These are phyloP conservation scores for Cryptoprocta ferox DNA, from an alignment of 2,797 vertebrate species.

Conservation along the genomic window DNA sequence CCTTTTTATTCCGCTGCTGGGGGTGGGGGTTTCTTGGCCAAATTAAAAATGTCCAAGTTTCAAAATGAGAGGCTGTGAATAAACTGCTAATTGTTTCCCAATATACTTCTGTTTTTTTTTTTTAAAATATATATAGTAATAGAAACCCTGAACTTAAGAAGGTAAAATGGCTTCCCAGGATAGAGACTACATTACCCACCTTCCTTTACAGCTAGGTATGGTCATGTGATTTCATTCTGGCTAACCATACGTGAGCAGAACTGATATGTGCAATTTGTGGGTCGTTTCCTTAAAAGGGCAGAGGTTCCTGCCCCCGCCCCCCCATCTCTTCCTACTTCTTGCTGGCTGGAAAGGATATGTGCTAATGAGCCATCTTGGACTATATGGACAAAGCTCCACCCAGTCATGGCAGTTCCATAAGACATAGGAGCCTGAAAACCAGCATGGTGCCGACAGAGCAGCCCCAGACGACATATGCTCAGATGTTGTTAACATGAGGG, in stretches of 20 bases:
- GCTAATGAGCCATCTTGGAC: neutral
- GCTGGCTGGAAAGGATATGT: neutral
- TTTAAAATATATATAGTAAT: neutral
- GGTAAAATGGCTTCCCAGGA: slow-evolving; percentile 42
- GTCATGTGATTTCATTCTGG: neutral
- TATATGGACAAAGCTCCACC: neutral
- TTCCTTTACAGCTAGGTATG: neutral
- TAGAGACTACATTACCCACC: slow-evolving; percentile 41
- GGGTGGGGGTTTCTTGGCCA: neutral
- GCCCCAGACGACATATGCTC: neutral
- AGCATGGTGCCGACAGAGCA: neutral
- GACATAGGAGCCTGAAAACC: neutral
- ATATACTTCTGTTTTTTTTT: neutral
- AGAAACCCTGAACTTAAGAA: slow-evolving; percentile 32
- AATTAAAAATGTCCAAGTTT: slow-evolving; percentile 32
- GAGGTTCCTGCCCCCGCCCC: neutral
- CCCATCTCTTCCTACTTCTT: neutral
- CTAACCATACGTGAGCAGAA: neutral
- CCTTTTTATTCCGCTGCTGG: neutral
- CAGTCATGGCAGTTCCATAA: neutral
- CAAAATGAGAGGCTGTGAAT: neutral
- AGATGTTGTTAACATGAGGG: neutral
- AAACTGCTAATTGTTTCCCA: neutral
- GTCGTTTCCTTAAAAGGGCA: neutral
- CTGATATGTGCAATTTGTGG: neutral